Conservation (phyloP, 2,888 invertebrate genomes). For the Acrobasis suavella region DNA sequence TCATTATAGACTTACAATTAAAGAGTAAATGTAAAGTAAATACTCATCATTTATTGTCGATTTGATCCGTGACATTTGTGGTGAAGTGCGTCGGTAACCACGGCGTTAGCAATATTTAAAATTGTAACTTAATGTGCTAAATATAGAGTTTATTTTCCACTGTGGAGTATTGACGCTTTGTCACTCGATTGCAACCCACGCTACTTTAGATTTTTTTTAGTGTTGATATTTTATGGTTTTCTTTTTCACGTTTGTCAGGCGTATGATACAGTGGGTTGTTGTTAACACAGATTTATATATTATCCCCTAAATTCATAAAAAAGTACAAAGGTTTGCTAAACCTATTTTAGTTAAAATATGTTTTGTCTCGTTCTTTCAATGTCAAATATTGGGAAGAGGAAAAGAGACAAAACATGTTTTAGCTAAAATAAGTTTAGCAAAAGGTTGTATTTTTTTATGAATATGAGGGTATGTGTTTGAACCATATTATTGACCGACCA, state of each 20-base stretch:
- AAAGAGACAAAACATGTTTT: too few species aligned
- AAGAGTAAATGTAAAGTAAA: slow-evolving; percentile 78
- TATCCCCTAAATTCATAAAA: too few species aligned
- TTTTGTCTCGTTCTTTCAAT: too few species aligned
- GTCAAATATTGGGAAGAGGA: too few species aligned
- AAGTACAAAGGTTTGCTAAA: too few species aligned
- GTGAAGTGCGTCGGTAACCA: slow-evolving; percentile 39
- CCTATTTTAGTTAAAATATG: too few species aligned
- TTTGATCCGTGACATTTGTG: slow-evolving; percentile 70
- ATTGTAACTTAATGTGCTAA: slow-evolving; percentile 20
- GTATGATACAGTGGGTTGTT: not conserved
- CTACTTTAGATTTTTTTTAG: slow-evolving; percentile 52
- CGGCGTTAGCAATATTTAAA: not conserved
- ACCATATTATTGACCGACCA: too few species aligned
- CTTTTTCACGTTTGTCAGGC: slow-evolving; percentile 6
- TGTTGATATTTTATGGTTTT: slow-evolving; percentile 36
- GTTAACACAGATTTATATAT: too few species aligned
- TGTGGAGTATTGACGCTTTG: slow-evolving; percentile 44
- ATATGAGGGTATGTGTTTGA: too few species aligned
- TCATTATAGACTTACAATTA: slow-evolving; percentile 65
- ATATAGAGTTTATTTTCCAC: slow-evolving; percentile 37
- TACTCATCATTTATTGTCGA: slow-evolving; percentile 72
- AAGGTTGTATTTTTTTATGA: too few species aligned
- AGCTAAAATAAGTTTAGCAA: too few species aligned
- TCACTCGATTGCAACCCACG: slow-evolving; percentile 60